Conservation (phyloP, 2,888 invertebrate species). For the Hypolimnas misippus region DNA sequence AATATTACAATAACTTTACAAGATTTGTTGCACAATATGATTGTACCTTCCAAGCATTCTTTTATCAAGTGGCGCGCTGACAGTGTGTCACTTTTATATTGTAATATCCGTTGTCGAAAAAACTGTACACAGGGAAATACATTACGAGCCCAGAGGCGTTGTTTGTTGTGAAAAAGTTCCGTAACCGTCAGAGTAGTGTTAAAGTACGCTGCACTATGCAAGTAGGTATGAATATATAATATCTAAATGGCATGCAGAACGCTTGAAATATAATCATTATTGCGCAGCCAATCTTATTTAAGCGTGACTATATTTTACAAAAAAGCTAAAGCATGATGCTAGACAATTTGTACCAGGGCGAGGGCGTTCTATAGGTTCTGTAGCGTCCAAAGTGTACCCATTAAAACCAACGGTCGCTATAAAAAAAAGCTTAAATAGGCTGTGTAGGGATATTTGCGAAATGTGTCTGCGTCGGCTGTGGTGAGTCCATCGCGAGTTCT, state of each 20-base stretch:
- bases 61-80: conserved; percentile 66
- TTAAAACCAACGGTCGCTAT: conserved; percentile 81
- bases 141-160: conserved; percentile 5
- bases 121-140: conserved; percentile 52
- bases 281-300: conserved; percentile 84
- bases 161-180: conserved; percentile 56
- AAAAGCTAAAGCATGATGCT: conserved; percentile 84
- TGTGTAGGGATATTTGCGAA: conserved; percentile 77
- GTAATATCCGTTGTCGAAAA: conserved; percentile 57
- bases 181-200: conserved; percentile 79
- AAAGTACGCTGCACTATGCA: conserved; percentile 81
- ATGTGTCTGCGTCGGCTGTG: conserved; percentile 76
- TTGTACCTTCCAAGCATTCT: conserved; percentile 83
- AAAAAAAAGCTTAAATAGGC: conserved; percentile 76
- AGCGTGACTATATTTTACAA: conserved; percentile 85
- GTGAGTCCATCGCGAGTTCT: conserved; percentile 63
- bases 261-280: conserved; percentile 84
- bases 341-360: conserved; percentile 83
- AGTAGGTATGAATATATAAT: conserved; percentile 82
- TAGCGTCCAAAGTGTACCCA: conserved; percentile 83
- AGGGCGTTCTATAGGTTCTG: conserved; percentile 80
- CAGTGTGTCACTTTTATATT: conserved; percentile 82
- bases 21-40: conserved; percentile 84
- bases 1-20: conserved; percentile 84
- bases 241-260: conserved; percentile 85